Evolutionary conservation across 2,888 invertebrate species (phyloP).

Genomic region (Stegophylla sp.): DNA sequence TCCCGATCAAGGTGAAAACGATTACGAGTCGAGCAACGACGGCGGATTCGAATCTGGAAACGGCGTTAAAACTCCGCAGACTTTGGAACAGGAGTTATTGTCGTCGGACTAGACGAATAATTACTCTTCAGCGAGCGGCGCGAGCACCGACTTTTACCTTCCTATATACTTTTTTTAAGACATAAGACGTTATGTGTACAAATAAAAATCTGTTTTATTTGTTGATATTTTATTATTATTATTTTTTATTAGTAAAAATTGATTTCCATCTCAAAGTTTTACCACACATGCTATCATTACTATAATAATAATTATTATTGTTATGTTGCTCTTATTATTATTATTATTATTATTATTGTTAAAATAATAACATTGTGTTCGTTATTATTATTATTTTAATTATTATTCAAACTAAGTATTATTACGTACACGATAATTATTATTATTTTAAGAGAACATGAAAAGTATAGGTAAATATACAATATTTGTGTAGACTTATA

Average conservation of each 20-base stretch:
- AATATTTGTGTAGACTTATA: slow-evolving; percentile 1
- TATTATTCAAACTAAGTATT: no score
- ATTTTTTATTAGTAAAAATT: background rate
- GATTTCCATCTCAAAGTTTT: background rate
- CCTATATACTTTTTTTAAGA: background rate
- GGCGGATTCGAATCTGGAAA: slow-evolving; percentile 54
- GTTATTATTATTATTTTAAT: background rate
- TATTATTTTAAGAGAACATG: no score
- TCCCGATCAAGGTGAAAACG: slow-evolving; percentile 50
- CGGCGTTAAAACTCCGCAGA: slow-evolving; percentile 19
- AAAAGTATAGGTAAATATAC: background rate
- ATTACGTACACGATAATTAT: no score
- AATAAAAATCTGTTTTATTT: background rate
- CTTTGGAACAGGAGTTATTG: slow-evolving; percentile 52
- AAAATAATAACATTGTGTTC: background rate
- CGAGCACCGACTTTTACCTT: background rate
- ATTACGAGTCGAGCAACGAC: slow-evolving; percentile 50
- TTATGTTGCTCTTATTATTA: background rate
- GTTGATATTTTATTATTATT: background rate
- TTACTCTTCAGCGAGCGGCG: no score
- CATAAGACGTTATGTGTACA: no score
- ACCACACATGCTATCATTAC: background rate
- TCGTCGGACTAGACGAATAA: slow-evolving; percentile 42
- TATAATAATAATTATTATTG: background rate
- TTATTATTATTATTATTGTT: background rate